Base-by-base conservation (phyloP, 2,113 vertebrate genomes). In the Corydoras maculifer region DNA sequence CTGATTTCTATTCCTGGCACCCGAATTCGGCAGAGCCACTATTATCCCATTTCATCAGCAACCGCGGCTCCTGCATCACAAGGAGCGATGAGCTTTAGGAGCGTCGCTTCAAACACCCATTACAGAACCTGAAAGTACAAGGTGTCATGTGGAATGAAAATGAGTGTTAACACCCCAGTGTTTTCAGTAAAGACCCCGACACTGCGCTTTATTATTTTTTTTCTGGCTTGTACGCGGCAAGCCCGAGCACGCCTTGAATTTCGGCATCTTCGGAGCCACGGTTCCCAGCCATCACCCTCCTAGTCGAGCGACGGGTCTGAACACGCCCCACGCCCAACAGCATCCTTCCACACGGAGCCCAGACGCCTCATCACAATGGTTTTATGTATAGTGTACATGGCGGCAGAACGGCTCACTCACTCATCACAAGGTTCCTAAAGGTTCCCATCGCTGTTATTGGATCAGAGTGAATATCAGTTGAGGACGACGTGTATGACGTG, bases 151-250 rank as follows among this genome's bases (percentile, higher is more conserved):
- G 10, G 58, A 72, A 80, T 83, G 84, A 82, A 85, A 89, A 88
- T 88, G 64, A 86, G 82, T 87, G 87, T 70, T 84, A 84, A 86
- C 85, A 86, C 84, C 84, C 82, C 70, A 77, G 76, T 61, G 64
- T 84, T 72, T 81, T 77, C 86, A 85, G 84, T 84, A 84, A 86
- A 76, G 80, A 84, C 79, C 80, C 77, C 69, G 25, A 82, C 63
- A 77, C 75, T 69, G 62, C 7, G 35, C 35, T 4, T 43, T 43
- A 43, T 43, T 43, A 43, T 43, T 43, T 43, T 43, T 43, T 43
- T 43, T 43, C 35, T 43, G 35, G 35, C 35, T 43, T 8, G 35
- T 43, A 43, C 35, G 2, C 7, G 35, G 35, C 35, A 43, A 43
- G 35, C 35, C 35, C 7, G 35, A 2, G 35, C 35, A 43, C 35